Percentiles rank a stretch among this genome's conserved stretches.
phyloP scores from a whole-genome alignment of 2,888 invertebrate species.

The Leptarthrus brevirostris region DNA sequence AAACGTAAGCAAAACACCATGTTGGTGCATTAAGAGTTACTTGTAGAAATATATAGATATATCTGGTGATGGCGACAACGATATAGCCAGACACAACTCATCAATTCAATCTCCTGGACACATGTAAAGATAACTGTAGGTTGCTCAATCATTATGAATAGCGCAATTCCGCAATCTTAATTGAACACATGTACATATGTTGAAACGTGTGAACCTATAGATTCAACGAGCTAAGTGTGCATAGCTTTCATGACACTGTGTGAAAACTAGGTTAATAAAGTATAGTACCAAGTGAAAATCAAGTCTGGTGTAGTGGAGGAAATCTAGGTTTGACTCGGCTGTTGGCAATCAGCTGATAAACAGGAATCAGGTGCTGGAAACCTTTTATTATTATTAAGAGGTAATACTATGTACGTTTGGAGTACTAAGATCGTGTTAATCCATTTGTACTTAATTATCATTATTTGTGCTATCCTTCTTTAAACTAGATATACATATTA shows the following conservation, averaged over 20 bases:
- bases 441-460: too few species aligned
- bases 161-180: slow-evolving; percentile 46
- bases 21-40: slow-evolving; percentile 22
- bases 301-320: slow-evolving; percentile 15
- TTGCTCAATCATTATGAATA: slow-evolving; percentile 11
- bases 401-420: too few species aligned
- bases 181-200: slow-evolving; percentile 1
- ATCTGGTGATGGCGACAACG: slow-evolving; percentile 5
- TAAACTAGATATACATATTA: too few species aligned
- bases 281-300: slow-evolving; percentile 23
- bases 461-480: too few species aligned
- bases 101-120: neutral
- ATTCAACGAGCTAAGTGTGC: neutral
- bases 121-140: slow-evolving; percentile 15
- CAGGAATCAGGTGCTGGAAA: slow-evolving; percentile 11
- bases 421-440: too few species aligned
- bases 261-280: slow-evolving; percentile 45
- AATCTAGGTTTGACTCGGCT: slow-evolving; percentile 15
- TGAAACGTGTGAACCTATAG: neutral
- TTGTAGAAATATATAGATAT: neutral
- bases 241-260: neutral
- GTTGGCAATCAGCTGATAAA: slow-evolving; percentile 19
- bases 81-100: neutral
- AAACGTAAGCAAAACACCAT: slow-evolving; percentile 1
- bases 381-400: too few species aligned